Percentiles rank a stretch among this genome's conserved stretches.
These are phyloP conservation scores for Nannoperca australis DNA, from an alignment of 2,797 vertebrate genomes.

Conservation along the genomic window DNA sequence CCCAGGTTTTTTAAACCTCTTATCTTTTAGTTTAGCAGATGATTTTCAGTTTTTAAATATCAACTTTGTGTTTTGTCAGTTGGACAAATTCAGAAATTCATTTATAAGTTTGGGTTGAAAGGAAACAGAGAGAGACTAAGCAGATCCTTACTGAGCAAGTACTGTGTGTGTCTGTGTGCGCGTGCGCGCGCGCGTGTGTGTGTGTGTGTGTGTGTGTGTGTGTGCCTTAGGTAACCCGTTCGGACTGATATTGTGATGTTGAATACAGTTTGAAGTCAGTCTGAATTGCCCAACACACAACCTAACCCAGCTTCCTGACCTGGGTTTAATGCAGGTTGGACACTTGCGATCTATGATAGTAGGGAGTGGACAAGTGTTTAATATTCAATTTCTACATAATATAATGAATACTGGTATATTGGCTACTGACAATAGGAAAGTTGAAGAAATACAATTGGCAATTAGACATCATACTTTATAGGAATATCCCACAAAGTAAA, in stretches of 20 bases:
- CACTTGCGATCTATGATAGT: neutral
- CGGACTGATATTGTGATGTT: neutral
- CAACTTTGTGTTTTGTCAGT: neutral
- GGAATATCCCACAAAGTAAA: neutral
- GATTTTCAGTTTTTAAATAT: slow-evolving; percentile 10
- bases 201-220: slow-evolving; percentile 6
- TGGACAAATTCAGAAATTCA: slow-evolving; percentile 18
- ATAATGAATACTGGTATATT: neutral
- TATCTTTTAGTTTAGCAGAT: slow-evolving; percentile 24
- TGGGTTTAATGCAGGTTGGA: neutral
- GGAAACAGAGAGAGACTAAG: slow-evolving; percentile 27
- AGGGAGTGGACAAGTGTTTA: neutral
- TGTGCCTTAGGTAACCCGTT: neutral
- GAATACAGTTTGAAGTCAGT: slow-evolving; percentile 7
- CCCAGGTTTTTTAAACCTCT: neutral
- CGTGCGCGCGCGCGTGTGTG: neutral
- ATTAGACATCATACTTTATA: neutral
- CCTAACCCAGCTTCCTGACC: neutral
- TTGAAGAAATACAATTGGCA: neutral
- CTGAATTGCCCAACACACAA: slow-evolving; percentile 3
- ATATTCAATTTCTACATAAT: neutral
- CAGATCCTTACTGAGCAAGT: slow-evolving; percentile 13
- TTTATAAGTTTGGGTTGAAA: slow-evolving; percentile 34
- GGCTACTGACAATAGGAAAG: neutral
- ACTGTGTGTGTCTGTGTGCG: neutral